phyloP scores from a whole-genome alignment of 2,113 vertebrate genomes.

The Blennius ocellaris region DNA sequence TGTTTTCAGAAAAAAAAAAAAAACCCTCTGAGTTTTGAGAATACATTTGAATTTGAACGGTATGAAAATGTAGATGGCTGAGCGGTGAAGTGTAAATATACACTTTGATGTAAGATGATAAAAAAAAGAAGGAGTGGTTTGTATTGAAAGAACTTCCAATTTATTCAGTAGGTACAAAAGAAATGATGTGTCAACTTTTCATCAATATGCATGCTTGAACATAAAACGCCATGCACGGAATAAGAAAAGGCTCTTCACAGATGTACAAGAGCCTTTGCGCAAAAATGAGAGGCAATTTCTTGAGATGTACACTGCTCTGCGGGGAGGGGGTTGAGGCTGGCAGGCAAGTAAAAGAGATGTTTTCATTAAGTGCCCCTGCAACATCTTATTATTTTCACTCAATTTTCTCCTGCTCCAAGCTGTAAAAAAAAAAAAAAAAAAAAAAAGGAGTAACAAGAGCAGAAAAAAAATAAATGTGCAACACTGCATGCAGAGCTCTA shows the following conservation, averaged over 20 bases:
- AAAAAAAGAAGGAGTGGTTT: constrained; percentile 38
- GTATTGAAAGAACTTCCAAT: constrained; percentile 39
- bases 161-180: constrained; percentile 58
- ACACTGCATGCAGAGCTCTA: constrained; percentile 79
- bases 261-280: constrained; percentile 36
- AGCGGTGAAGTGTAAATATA: constrained; percentile 29
- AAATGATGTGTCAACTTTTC: constrained; percentile 61
- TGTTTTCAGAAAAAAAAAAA: constrained; percentile 25
- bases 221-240: constrained; percentile 59
- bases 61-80: constrained; percentile 37
- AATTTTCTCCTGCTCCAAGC: constrained; percentile 49
- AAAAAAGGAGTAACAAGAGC: constrained; percentile 34
- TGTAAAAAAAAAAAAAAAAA: constrained; percentile 46
- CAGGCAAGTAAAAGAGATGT: constrained; percentile 38
- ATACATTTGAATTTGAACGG: constrained; percentile 18
- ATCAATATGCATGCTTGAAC: constrained; percentile 72
- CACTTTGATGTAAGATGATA: constrained; percentile 54
- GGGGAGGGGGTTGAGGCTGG: neutral
- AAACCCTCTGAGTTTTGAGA: constrained; percentile 12
- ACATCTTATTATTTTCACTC: constrained; percentile 65
- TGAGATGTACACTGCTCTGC: constrained; percentile 38
- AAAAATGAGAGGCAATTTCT: constrained; percentile 65
- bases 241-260: constrained; percentile 51
- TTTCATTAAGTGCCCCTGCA: constrained; percentile 57
- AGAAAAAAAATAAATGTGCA: constrained; percentile 67